Base-by-base conservation (phyloP, 2,888 invertebrate genomes). In the Leptopilina syphax region DNA sequence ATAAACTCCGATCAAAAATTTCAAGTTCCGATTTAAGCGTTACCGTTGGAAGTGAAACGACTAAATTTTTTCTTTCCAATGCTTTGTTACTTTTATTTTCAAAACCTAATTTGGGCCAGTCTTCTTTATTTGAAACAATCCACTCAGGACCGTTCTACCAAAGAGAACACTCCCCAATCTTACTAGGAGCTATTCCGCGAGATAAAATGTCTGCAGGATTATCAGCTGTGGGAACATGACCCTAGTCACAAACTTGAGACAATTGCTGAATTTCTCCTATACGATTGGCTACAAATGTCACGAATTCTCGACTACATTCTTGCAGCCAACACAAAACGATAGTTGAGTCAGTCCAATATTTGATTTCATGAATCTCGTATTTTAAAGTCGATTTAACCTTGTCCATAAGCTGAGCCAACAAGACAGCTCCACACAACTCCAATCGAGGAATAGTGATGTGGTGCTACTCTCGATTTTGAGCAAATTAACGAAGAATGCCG, bases 171-270 rank as follows among this genome's bases (percentile, higher is more conserved):
- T 76, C n/a, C 2, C 24, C 76, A 44, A 79, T n/a, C 13, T 44
- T 34, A 18, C 60, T 67, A 7, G 76, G 34, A 13, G 34, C 76
- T 10, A 47, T 8, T 2, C 79, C 79, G 6, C 77, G 77, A 3
- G 79, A 80, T 3, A 80, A 41, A 13, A 67, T 67, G 13, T 80
- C 80, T 0, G 80, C 80, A 47, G 80, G 80, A 44, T 78, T 80
- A 7, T 80, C 77, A 60, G 57, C 34, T 5, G 78, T 65, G 1
- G 41, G n/a, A 0, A 81, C 79, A 18, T 81, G 81, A 47, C 44
- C 47, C 81, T 77, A 79, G 12, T 60, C n/a, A 18, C 77, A 65
- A 8, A 77, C 65, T 10, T 12, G 13, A 3, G 79, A 77, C 10
- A 77, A 47, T 18, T 73, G 54, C 65, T 81, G 81, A 18, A 81